Percentiles rank a stretch among this genome's conserved stretches.
Evolutionary conservation across 2,888 invertebrate genomes (phyloP).

Genomic region (Abrostola triplasia): DNA sequence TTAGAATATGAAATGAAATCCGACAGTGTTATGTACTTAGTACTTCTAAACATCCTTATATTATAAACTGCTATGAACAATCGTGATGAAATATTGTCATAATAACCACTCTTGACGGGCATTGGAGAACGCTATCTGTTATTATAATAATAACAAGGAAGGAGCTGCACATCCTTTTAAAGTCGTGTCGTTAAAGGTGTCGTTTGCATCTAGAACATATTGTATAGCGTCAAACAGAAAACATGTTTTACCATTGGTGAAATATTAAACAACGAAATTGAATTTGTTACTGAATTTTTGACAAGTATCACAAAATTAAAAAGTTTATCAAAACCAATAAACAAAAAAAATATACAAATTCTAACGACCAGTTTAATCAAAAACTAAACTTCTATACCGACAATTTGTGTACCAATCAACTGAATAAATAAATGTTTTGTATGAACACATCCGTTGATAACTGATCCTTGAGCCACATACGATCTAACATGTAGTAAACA

Average conservation of each 20-base stretch:
- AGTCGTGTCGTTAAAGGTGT: background rate
- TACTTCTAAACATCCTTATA: background rate
- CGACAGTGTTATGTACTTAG: background rate
- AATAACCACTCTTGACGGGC: slow-evolving; percentile 23
- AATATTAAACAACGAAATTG: too few relatives aligned
- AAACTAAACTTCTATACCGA: slow-evolving; percentile 21
- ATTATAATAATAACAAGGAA: slow-evolving; percentile 6
- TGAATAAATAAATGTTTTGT: slow-evolving; percentile 52
- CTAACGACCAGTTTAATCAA: slow-evolving; percentile 16
- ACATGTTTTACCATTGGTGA: too few relatives aligned
- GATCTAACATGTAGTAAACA: slow-evolving; percentile 59
- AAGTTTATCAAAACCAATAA: background rate
- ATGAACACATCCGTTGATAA: slow-evolving; percentile 48
- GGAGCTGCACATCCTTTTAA: slow-evolving; percentile 2
- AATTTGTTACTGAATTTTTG: too few relatives aligned
- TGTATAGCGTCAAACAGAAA: too few relatives aligned
- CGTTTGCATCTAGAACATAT: too few relatives aligned
- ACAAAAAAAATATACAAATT: background rate
- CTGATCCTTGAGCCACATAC: slow-evolving; percentile 65
- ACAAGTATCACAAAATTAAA: too few relatives aligned
- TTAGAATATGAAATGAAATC: too few relatives aligned
- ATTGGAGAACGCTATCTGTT: slow-evolving; percentile 4
- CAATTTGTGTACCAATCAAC: slow-evolving; percentile 43
- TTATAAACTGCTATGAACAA: background rate
- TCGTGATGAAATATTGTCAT: slow-evolving; percentile 7